Percentiles rank a stretch among this genome's conserved stretches.
These are phyloP conservation scores for Acrocyrtus sp. DNA, from an alignment of 2,888 invertebrate genomes.

Conservation along the genomic window DNA sequence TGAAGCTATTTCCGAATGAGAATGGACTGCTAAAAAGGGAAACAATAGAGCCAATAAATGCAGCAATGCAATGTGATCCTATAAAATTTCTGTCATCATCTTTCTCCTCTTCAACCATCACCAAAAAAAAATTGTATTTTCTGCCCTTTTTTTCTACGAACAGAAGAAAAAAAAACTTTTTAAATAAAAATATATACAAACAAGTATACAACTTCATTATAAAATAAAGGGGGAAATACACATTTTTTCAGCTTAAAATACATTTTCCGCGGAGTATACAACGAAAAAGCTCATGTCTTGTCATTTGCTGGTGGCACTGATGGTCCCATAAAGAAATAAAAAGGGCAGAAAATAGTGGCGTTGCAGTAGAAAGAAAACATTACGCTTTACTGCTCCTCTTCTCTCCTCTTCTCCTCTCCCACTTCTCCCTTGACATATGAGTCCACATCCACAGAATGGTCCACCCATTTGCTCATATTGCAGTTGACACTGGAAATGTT, in stretches of 20 bases:
- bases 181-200: no score
- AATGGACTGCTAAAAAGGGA: slow-evolving; percentile 37
- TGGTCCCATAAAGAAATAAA: slow-evolving; percentile 48
- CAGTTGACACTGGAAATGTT: slow-evolving; percentile 25
- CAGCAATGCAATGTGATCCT: slow-evolving; percentile 19
- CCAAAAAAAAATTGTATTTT: slow-evolving; percentile 4
- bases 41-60: background rate
- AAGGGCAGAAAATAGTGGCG: slow-evolving; percentile 10
- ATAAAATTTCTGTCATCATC: slow-evolving; percentile 35
- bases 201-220: no score
- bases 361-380: slow-evolving; percentile 24
- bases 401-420: no score
- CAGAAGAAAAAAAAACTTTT: no score
- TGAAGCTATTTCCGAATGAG: slow-evolving; percentile 24
- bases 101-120: background rate
- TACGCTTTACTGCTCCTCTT: slow-evolving; percentile 41
- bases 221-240: no score
- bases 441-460: slow-evolving; percentile 45
- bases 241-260: no score
- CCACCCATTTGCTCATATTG: slow-evolving; percentile 46
- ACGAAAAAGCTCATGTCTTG: slow-evolving; percentile 38
- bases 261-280: no score
- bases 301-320: slow-evolving; percentile 47
- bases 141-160: slow-evolving; percentile 4
- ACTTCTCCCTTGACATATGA: slow-evolving; percentile 46